Conservation (phyloP, 2,888 invertebrate genomes). For the Nomada fucata region DNA sequence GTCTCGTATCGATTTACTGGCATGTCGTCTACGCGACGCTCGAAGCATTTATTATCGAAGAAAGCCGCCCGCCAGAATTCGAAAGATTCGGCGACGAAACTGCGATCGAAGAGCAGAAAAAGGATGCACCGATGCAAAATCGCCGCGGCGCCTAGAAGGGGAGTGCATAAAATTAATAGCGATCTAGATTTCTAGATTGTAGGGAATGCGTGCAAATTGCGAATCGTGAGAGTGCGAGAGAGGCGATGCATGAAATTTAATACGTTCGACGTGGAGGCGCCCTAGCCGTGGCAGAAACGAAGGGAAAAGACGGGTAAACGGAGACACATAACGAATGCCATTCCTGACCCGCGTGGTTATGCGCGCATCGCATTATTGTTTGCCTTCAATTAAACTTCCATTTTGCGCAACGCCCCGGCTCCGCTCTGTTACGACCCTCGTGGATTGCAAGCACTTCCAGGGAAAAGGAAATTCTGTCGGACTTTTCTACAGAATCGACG, state of each 20-base stretch:
- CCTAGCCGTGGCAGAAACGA: conserved; percentile 41
- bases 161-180: conserved; percentile 83
- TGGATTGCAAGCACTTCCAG: conserved; percentile 8
- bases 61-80: not conserved
- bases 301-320: conserved; percentile 60
- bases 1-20: not conserved
- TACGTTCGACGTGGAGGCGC: conserved; percentile 77
- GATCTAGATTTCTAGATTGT: conserved; percentile 84
- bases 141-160: conserved; percentile 36
- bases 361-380: conserved; percentile 82
- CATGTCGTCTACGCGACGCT: too few relatives aligned
- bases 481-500: not conserved
- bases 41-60: too few relatives aligned
- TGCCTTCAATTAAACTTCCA: conserved; percentile 83
- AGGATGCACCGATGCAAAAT: conserved; percentile 13
- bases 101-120: too few relatives aligned
- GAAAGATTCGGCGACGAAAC: not conserved
- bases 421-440: conserved; percentile 57
- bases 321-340: conserved; percentile 77
- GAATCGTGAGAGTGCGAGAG: conserved; percentile 81
- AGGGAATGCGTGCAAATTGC: conserved; percentile 82
- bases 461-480: conserved; percentile 13
- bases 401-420: conserved; percentile 79
- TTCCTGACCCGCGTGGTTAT: conserved; percentile 80
- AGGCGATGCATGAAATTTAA: conserved; percentile 81